A percentile compares a stretch with the other conserved stretches of the same genome.
phyloP scores from a whole-genome alignment of 2,888 invertebrate genomes.

The Thymelicus lineola region DNA sequence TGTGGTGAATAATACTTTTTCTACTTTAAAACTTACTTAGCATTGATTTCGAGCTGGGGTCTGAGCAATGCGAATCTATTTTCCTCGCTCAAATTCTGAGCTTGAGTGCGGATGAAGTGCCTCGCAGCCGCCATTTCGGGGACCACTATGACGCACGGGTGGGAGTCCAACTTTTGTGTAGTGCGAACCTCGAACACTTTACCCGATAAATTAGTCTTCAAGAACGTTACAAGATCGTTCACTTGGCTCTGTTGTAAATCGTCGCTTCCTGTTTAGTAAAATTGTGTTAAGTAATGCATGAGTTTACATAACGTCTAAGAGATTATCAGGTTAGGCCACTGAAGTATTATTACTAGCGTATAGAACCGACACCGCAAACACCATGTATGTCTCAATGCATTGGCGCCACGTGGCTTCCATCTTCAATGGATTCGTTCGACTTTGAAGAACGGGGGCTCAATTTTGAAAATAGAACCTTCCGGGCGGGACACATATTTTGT shows the following conservation, averaged over 20 bases:
- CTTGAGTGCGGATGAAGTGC: conserved; percentile 96
- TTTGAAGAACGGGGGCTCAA: no score
- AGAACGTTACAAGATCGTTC: conserved; percentile 91
- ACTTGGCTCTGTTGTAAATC: conserved; percentile 91
- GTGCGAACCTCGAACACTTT: conserved; percentile 93
- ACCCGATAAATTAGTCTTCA: conserved; percentile 90
- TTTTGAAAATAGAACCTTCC: no score
- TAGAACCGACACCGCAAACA: no score
- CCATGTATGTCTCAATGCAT: no score
- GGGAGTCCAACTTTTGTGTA: conserved; percentile 93
- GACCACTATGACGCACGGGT: conserved; percentile 98
- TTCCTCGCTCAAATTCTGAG: conserved; percentile 92
- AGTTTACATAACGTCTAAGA: no score
- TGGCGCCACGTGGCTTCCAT: no score
- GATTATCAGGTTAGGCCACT: no score
- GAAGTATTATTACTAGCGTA: no score
- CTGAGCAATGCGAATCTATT: conserved; percentile 94
- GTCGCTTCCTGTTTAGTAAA: conserved; percentile 75
- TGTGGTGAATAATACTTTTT: no score
- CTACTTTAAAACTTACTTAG: conserved; percentile 86
- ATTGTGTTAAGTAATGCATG: background rate
- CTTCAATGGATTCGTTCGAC: no score
- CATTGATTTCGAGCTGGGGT: conserved; percentile 97
- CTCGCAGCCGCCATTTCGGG: conserved; percentile 98
- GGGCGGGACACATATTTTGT: no score